Base-by-base conservation (phyloP, 1,140 invertebrate genomes). In the Drosophila sulfurigaster region DNA sequence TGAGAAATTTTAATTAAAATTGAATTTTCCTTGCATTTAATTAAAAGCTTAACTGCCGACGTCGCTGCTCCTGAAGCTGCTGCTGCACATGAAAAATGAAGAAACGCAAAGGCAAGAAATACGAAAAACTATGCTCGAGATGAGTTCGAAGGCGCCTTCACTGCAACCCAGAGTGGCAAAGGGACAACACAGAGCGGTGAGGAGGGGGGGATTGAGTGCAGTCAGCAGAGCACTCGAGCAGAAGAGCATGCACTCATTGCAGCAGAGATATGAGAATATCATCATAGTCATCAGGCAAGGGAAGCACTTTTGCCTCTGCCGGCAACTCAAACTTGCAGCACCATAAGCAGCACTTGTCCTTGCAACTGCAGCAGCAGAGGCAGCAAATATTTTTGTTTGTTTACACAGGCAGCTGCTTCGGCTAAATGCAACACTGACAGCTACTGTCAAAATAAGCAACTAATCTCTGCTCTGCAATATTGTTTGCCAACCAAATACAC, bases 1-100 rank as follows among this genome's bases (percentile, higher is more conserved):
- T 15, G 59, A 89, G 81, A 88, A 88, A 88, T 88, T 88, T 88
- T 88, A 88, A 88, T 88, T 88, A 88, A 88, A 88, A 88, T 88
- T 88, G 83, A 83, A 88, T 88, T 88, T 88, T 86, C 67, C 83
- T 89, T 88, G 83, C 83, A 88, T 88, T 88, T 88, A 88, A 88
- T 88, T 88, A 88, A 88, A 88, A 88, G 83, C 83, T 88, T 88
- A 88, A 83, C 79, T 76, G 71, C 63, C 63, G 49, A 38, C 41
- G 51, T 57, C 67, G 54, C 62, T 52, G 52, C 78, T 73, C 58
- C 58, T 49, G 58, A 20, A 7, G 46, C 66, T 60, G 11, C 46
- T 54, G 75, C 60, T 70, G 75, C 73, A 68, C 57, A 79, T 79
- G 77, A 79, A 79, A 77, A 77, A 77, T 77, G 74, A 75, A 68